These are phyloP conservation scores for Apeira syringaria DNA, from an alignment of 2,888 invertebrate genomes.

Conservation along the genomic window DNA sequence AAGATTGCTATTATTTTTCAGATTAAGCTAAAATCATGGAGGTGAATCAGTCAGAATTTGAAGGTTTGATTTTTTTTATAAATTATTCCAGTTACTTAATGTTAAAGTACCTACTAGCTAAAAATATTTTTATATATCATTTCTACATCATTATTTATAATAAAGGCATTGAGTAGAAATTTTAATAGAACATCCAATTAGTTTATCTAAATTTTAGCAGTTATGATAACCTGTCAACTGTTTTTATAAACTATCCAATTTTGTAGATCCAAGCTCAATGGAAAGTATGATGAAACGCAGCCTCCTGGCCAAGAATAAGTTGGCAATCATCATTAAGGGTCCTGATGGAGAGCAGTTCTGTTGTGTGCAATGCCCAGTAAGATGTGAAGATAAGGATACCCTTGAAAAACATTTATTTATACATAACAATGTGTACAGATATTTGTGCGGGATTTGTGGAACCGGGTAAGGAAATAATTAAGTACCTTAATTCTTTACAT, in stretches of 20 bases:
- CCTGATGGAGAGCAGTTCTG: conserved; percentile 86
- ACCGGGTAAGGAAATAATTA: conserved; percentile 80
- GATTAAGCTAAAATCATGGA: conserved; percentile 1
- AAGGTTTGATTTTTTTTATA: not conserved
- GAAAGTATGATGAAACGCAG: conserved; percentile 55
- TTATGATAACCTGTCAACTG: too few species aligned
- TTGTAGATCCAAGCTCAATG: conserved; percentile 36
- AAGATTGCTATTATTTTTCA: conserved; percentile 10
- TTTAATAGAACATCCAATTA: not conserved
- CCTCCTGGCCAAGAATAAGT: conserved; percentile 87
- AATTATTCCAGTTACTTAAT: too few species aligned
- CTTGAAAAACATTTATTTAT: conserved; percentile 88
- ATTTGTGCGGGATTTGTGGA: conserved; percentile 89
- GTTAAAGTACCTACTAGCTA: too few species aligned
- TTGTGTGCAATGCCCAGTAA: conserved; percentile 90
- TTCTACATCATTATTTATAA: not conserved
- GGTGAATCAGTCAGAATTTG: not conserved
- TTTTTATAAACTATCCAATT: too few species aligned
- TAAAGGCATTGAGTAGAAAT: not conserved
- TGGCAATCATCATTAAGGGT: conserved; percentile 88
- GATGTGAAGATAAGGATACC: conserved; percentile 88
- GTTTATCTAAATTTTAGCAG: too few species aligned
- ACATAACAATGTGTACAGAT: conserved; percentile 90
- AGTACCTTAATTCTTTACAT: too few species aligned
- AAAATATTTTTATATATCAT: too few species aligned